Conservation (phyloP, 2,113 vertebrate genomes). For the Gallinago jamesoni region DNA sequence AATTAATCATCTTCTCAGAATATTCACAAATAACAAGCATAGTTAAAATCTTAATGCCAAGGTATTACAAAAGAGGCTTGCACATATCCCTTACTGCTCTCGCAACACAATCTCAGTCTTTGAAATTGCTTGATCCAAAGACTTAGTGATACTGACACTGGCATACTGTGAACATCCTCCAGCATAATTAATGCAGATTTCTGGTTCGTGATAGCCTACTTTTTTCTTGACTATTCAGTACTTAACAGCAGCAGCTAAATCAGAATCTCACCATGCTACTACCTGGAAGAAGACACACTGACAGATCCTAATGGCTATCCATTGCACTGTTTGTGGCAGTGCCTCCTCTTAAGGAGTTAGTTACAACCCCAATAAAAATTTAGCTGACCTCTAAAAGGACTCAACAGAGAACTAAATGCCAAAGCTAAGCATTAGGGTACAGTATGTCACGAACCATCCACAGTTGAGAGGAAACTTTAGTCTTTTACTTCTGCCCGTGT, state of each 20-base stretch:
- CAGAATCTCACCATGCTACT: neutral
- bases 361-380: neutral
- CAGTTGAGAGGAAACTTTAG: neutral
- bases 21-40: neutral
- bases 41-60: conserved; percentile 34
- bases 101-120: neutral
- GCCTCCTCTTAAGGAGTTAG: neutral
- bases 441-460: neutral
- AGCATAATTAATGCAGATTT: neutral
- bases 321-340: neutral
- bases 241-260: neutral
- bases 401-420: neutral
- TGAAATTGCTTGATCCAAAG: neutral
- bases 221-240: neutral
- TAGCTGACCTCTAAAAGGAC: neutral
- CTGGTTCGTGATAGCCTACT: neutral
- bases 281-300: neutral
- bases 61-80: neutral
- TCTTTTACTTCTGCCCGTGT: neutral
- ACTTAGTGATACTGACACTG: neutral
- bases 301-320: neutral
- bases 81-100: neutral
- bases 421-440: neutral
- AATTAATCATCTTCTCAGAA: conserved; percentile 47
- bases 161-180: neutral